These are phyloP conservation scores for Sthenelais limicola DNA, from an alignment of 2,888 invertebrate genomes.

Conservation along the genomic window DNA sequence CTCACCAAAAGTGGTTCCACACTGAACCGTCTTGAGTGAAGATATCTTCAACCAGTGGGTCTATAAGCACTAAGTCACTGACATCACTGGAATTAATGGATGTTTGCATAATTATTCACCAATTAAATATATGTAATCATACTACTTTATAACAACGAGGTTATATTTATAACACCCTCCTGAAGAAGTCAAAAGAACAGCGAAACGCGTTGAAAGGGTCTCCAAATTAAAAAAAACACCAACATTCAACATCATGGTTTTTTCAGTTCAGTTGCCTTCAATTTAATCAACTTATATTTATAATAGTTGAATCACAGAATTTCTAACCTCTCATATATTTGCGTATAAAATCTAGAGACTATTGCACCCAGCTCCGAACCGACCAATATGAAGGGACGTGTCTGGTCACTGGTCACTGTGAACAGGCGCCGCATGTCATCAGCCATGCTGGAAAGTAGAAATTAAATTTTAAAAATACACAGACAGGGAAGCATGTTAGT, in stretches of 20 bases:
- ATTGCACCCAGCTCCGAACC: constrained; percentile 69
- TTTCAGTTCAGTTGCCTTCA: too few relatives aligned
- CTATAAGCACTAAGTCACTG: constrained; percentile 66
- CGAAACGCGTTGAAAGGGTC: too few relatives aligned
- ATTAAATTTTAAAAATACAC: background rate
- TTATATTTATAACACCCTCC: too few relatives aligned
- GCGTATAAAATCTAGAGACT: constrained; percentile 67
- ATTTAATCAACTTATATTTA: too few relatives aligned
- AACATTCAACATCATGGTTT: too few relatives aligned
- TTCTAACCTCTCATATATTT: constrained; percentile 67
- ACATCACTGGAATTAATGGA: constrained; percentile 66
- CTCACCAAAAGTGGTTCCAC: constrained; percentile 69
- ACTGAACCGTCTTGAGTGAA: constrained; percentile 62
- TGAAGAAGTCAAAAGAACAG: too few relatives aligned
- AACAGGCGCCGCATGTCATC: constrained; percentile 67
- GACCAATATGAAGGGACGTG: constrained; percentile 66
- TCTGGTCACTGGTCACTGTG: constrained; percentile 65
- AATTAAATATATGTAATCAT: too few relatives aligned
- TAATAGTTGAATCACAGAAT: too few relatives aligned
- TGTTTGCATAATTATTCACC: too few relatives aligned
- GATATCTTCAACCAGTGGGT: constrained; percentile 67
- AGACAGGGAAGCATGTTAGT: too few relatives aligned
- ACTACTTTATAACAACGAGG: too few relatives aligned
- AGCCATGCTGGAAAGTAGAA: constrained; percentile 62
- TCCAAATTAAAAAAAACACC: too few relatives aligned